phyloP scores from a whole-genome alignment of 1,140 invertebrate species.

The Drosophila littoralis region DNA sequence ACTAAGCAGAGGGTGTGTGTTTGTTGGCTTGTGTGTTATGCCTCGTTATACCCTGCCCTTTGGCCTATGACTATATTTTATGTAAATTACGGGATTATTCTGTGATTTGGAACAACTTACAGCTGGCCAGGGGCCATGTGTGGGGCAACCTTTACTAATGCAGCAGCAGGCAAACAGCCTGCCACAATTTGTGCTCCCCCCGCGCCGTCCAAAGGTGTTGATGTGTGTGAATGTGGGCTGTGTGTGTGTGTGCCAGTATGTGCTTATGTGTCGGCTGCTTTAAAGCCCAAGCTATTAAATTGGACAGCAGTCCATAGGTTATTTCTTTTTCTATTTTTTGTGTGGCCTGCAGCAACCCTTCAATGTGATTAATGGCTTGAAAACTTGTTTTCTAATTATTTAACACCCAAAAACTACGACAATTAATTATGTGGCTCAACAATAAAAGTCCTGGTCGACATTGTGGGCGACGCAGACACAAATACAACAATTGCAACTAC shows the following conservation, averaged over 20 bases:
- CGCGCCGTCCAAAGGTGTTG: conserved; percentile 40
- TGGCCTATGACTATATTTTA: conserved; percentile 65
- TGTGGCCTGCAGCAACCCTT: conserved; percentile 20
- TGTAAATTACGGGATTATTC: conserved; percentile 81
- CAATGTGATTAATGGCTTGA: conserved; percentile 74
- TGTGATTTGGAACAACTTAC: conserved; percentile 78
- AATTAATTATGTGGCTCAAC: conserved; percentile 82
- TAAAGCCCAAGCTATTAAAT: conserved; percentile 39
- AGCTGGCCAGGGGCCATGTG: conserved; percentile 58
- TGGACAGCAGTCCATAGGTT: conserved; percentile 21
- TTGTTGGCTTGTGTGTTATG: conserved; percentile 23
- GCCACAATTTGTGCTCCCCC: conserved; percentile 33
- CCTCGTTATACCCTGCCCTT: conserved; percentile 58
- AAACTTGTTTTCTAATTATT: conserved; percentile 83
- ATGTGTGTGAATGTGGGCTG: conserved; percentile 14
- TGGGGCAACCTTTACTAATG: conserved; percentile 29
- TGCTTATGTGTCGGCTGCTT: conserved; percentile 5
- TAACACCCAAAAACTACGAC: conserved; percentile 81
- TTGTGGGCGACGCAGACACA: conserved; percentile 61
- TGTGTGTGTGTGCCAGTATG: conserved; percentile 2
- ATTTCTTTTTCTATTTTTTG: not conserved
- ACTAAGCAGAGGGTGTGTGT: conserved; percentile 11
- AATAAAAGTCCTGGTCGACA: conserved; percentile 71
- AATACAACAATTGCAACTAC: conserved; percentile 70
- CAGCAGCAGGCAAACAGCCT: conserved; percentile 20